Conservation (phyloP, 2,888 invertebrate genomes). For the Aleiodes testaceus region DNA sequence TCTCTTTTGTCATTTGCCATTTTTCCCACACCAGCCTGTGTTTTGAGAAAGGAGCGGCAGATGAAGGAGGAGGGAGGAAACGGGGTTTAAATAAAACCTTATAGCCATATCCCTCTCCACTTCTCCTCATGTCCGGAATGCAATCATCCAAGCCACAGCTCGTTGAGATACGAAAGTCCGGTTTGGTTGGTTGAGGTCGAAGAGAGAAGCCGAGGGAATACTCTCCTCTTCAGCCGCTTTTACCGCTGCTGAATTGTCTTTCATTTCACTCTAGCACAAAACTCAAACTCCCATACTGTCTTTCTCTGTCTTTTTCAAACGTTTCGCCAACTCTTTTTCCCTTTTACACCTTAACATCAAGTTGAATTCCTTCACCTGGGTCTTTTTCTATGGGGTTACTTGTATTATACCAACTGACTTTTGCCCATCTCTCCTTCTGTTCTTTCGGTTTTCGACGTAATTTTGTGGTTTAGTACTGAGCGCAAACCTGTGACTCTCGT, state of each 20-base stretch:
- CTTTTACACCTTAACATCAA: slow-evolving; percentile 46
- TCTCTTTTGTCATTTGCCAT: slow-evolving; percentile 28
- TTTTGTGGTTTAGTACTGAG: slow-evolving; percentile 52
- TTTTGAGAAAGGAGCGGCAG: background rate
- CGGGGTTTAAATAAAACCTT: slow-evolving; percentile 52
- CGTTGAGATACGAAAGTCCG: slow-evolving; percentile 56
- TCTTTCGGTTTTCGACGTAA: slow-evolving; percentile 48
- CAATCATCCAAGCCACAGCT: slow-evolving; percentile 55
- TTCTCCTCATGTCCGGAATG: slow-evolving; percentile 54
- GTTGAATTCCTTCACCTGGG: slow-evolving; percentile 45
- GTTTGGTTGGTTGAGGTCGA: slow-evolving; percentile 54
- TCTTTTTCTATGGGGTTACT: slow-evolving; percentile 11
- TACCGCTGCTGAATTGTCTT: slow-evolving; percentile 25
- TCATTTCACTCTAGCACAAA: slow-evolving; percentile 27
- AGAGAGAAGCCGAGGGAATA: slow-evolving; percentile 47
- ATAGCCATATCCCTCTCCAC: slow-evolving; percentile 42
- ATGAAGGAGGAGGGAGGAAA: too few relatives aligned
- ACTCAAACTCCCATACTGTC: background rate
- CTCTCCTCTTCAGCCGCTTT: slow-evolving; percentile 24
- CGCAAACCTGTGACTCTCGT: slow-evolving; percentile 46
- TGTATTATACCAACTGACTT: slow-evolving; percentile 1
- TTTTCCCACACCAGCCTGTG: slow-evolving; percentile 25
- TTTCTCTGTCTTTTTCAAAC: slow-evolving; percentile 2
- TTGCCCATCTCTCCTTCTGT: slow-evolving; percentile 35
- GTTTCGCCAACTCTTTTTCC: slow-evolving; percentile 46